Base-by-base conservation (phyloP, 2,888 invertebrate species). In the Acanthopleura granulata region DNA sequence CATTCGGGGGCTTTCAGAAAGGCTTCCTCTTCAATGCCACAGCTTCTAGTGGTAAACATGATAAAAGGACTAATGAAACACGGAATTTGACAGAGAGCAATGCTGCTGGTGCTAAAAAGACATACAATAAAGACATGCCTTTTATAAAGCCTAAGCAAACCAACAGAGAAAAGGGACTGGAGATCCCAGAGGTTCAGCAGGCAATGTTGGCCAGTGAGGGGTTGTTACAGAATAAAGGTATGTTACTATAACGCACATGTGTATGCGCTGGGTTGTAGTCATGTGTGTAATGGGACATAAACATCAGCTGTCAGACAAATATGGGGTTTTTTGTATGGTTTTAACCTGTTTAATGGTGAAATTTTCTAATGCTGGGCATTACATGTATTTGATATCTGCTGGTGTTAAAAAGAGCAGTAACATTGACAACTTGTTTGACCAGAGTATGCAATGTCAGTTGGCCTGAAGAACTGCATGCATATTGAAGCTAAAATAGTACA, bases 1-100 rank as follows among this genome's bases (percentile, higher is more conserved):
- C 76, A 62, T 89, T 89, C 84, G 88, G 85, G 69, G 89, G 89
- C n/a, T 78, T 89, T 79, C 88, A 88, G 73, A 89, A 88, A 76
- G 88, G 87, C 0, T 89, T 89, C 79, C 76, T 89, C 16, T 49
- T 73, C 75, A 62, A 72, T 74, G 66, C 29, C 78, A 71, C 78
- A 78, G 69, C 25, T 74, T 40, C 40, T 3, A 62, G 62, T 57
- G 62, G 49, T 49, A 71, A 40, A 61, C 16, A 74, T 49, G 50
- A 72, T 49, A 72, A 75, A 62, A 71, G 72, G 29, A 75, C 61
- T 49, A 74, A 66, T 25, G 71, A 73, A 69, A 49, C 76, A 15
- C 74, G 74, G 57, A 74, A 76, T 61, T 50, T 66, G 49, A 62
- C 62, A 61, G 75, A 75, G 16, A 62, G 49, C 16, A 74, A 74